Evolutionary conservation across 2,888 invertebrate genomes (phyloP).

Genomic region (Terebella lapidaria): DNA sequence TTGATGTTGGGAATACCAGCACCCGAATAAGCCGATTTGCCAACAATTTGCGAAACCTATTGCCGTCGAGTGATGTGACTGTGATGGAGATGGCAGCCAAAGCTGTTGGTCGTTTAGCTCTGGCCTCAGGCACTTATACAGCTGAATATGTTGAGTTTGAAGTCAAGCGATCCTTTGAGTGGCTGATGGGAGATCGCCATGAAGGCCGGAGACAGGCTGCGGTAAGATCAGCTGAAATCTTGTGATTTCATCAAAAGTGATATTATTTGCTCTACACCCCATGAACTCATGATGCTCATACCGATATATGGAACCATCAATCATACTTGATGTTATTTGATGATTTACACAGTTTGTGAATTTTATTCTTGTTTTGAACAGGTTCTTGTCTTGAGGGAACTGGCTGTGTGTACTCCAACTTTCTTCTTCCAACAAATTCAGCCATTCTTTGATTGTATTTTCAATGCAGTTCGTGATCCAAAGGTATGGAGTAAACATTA

Average conservation of each 20-base stretch:
- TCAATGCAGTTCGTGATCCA: slow-evolving; percentile 84
- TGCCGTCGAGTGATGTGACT: slow-evolving; percentile 84
- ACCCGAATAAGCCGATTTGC: slow-evolving; percentile 87
- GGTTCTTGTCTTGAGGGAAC: slow-evolving; percentile 81
- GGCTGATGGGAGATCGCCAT: slow-evolving; percentile 80
- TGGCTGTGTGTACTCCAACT: slow-evolving; percentile 92
- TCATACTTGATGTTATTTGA: no score
- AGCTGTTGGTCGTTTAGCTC: slow-evolving; percentile 86
- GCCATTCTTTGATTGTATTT: slow-evolving; percentile 77
- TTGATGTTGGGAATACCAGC: slow-evolving; percentile 86
- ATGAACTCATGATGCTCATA: background rate
- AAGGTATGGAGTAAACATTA: slow-evolving; percentile 60
- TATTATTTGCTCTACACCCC: no score
- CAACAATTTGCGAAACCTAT: slow-evolving; percentile 81
- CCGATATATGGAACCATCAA: no score
- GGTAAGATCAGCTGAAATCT: slow-evolving; percentile 53
- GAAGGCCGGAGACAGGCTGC: slow-evolving; percentile 89
- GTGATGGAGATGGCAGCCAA: slow-evolving; percentile 95
- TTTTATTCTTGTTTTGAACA: no score
- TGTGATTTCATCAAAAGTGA: slow-evolving; percentile 16
- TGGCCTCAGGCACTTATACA: slow-evolving; percentile 77
- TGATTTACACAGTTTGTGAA: no score
- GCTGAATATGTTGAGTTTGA: slow-evolving; percentile 98
- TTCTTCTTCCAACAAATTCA: slow-evolving; percentile 71
- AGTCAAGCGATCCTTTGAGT: slow-evolving; percentile 84